Base-by-base conservation (phyloP, 2,797 vertebrate species). In the Spizella passerina region DNA sequence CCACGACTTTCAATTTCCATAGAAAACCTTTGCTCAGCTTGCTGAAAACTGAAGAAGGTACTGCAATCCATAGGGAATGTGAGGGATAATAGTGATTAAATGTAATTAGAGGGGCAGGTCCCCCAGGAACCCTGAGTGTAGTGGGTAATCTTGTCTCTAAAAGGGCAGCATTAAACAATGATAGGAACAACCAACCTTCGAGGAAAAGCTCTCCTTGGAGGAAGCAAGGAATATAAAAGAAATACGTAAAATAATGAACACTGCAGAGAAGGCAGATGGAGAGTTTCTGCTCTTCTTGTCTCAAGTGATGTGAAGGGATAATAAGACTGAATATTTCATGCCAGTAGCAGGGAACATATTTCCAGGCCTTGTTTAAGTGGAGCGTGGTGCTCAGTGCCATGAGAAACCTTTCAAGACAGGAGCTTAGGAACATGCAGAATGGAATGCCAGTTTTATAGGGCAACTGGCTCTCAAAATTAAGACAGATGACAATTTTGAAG, bases 291-390 rank as follows among this genome's bases (percentile, higher is more conserved):
- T 79, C 52, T 52, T 73, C 70, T 85, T 90, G 81, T 70, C n/a
- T 52, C 83, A 52, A 85, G 79, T 49, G 69, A 93, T 52, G 49
- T 41, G 76, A 82, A 91, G 66, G 43, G 63, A 93, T 86, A 69
- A 76, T 46, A 72, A 47, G 44, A 41, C 60, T 91, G 52, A 90
- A 78, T 90, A 90, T 96, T 96, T 95, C 90, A 94, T 96, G 88
- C 50, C 63, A 55, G 11, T 39, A 82, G 44, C 4, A 0, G 60
- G 29, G 56, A 70, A 72, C 57, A 30, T 27, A 47, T 66, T 85
- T 85, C 53, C 29, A 12, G 73, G 76, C 41, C 44, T 66, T 32
- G 30, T 66, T 55, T 80, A 88, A 85, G 68, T 89, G 71, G 72
- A 94, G 71, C 3, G 0, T 60, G 57, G 69, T 7, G 3, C 50